Percentiles rank a stretch among this genome's conserved stretches.
Conservation (phyloP, 1,140 invertebrate genomes). For the Penaeus indicus region DNA sequence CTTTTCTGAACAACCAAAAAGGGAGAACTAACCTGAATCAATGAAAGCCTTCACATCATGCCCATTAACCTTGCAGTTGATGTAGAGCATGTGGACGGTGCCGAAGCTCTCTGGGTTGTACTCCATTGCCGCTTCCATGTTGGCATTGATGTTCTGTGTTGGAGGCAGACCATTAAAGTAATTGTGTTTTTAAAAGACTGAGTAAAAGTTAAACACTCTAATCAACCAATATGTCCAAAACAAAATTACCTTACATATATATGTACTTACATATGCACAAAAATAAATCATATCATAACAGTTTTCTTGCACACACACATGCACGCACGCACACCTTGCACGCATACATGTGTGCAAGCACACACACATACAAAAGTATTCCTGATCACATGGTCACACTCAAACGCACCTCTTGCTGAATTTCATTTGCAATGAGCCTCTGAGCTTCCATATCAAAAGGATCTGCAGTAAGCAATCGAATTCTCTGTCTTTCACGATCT, state of each 20-base stretch:
- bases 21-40: slow-evolving; percentile 82
- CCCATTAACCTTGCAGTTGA: slow-evolving; percentile 96
- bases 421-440: slow-evolving; percentile 94
- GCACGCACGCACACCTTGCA: no score
- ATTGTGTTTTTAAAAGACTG: no score
- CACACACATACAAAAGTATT: neutral
- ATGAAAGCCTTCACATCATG: slow-evolving; percentile 97
- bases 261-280: no score
- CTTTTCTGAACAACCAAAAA: no score
- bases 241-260: neutral
- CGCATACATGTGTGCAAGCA: no score
- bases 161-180: neutral
- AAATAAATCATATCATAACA: no score
- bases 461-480: slow-evolving; percentile 91
- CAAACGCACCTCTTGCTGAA: slow-evolving; percentile 73
- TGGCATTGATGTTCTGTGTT: slow-evolving; percentile 94
- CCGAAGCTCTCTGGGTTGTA: slow-evolving; percentile 98
- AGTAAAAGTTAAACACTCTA: neutral
- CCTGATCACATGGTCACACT: neutral
- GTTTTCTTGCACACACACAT: no score
- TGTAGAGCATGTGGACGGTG: slow-evolving; percentile 97
- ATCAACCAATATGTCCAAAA: neutral
- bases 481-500: slow-evolving; percentile 84
- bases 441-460: slow-evolving; percentile 97
- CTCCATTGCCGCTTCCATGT: slow-evolving; percentile 99